These are phyloP conservation scores for Ariolimax columbianus DNA, from an alignment of 2,888 invertebrate genomes.

Conservation along the genomic window DNA sequence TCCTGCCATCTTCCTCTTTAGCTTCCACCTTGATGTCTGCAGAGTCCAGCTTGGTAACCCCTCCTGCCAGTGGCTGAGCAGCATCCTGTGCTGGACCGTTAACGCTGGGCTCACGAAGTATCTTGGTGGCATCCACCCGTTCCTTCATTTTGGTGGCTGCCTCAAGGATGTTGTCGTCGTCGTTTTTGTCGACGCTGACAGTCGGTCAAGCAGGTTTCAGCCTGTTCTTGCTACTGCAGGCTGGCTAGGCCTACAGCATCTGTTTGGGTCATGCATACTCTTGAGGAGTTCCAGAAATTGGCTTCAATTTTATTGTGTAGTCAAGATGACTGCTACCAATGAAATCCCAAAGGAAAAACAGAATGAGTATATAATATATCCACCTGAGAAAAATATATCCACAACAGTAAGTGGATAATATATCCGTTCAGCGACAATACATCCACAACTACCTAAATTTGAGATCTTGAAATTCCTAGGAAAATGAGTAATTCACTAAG, in stretches of 20 bases:
- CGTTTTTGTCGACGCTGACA: no score
- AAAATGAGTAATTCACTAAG: no score
- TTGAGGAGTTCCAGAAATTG: not conserved
- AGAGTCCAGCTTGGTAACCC: conserved; percentile 14
- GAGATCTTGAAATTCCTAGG: no score
- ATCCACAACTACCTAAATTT: no score
- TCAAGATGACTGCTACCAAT: not conserved
- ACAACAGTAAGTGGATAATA: no score
- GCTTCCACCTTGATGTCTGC: conserved; percentile 69
- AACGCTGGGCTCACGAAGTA: conserved; percentile 30
- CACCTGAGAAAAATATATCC: not conserved
- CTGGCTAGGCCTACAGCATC: conserved; percentile 41
- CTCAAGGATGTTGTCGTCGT: not conserved
- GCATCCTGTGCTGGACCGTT: conserved; percentile 26
- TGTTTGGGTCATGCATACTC: not conserved
- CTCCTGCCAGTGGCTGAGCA: not conserved
- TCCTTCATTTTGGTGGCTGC: conserved; percentile 16
- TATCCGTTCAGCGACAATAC: no score
- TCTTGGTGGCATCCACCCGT: conserved; percentile 38
- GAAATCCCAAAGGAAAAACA: not conserved
- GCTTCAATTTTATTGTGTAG: not conserved
- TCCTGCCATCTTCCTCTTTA: conserved; percentile 61
- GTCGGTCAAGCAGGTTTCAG: not conserved
- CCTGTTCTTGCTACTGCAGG: conserved; percentile 21
- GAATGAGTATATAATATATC: not conserved